A percentile compares a stretch with the other conserved stretches of the same genome.
phyloP scores from a whole-genome alignment of 2,113 vertebrate genomes.

The Uropsilus gracilis region DNA sequence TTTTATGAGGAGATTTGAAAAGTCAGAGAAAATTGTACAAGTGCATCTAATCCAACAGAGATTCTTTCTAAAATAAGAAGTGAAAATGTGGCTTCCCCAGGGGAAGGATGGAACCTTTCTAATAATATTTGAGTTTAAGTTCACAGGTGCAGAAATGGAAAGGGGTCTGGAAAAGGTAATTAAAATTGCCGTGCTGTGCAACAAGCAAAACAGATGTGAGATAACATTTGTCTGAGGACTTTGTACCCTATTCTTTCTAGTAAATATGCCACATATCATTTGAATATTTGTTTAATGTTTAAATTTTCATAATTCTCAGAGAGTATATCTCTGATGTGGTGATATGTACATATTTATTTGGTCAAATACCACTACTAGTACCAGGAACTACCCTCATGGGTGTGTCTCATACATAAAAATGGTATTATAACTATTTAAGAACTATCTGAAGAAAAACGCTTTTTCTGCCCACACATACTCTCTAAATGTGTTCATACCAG shows the following conservation, averaged over 20 bases:
- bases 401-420: slow-evolving; percentile 12
- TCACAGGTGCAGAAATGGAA: slow-evolving; percentile 65
- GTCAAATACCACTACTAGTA: neutral
- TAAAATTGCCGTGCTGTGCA: slow-evolving; percentile 29
- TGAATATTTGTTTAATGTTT: slow-evolving; percentile 28
- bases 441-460: slow-evolving; percentile 52
- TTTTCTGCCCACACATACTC: neutral
- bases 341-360: neutral
- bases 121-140: slow-evolving; percentile 59
- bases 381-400: slow-evolving; percentile 8
- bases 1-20: slow-evolving; percentile 60
- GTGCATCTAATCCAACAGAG: slow-evolving; percentile 50
- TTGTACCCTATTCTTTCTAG: neutral
- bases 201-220: slow-evolving; percentile 55
- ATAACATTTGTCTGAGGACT: neutral
- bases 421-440: slow-evolving; percentile 58
- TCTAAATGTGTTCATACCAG: slow-evolving; percentile 43
- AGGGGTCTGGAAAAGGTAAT: slow-evolving; percentile 21
- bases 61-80: slow-evolving; percentile 63
- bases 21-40: slow-evolving; percentile 50
- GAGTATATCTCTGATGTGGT: neutral
- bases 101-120: slow-evolving; percentile 53
- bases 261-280: neutral
- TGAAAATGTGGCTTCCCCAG: neutral
- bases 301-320: slow-evolving; percentile 49